Conservation (phyloP, 2,113 vertebrate genomes). For the Sapayoa aenigma region DNA sequence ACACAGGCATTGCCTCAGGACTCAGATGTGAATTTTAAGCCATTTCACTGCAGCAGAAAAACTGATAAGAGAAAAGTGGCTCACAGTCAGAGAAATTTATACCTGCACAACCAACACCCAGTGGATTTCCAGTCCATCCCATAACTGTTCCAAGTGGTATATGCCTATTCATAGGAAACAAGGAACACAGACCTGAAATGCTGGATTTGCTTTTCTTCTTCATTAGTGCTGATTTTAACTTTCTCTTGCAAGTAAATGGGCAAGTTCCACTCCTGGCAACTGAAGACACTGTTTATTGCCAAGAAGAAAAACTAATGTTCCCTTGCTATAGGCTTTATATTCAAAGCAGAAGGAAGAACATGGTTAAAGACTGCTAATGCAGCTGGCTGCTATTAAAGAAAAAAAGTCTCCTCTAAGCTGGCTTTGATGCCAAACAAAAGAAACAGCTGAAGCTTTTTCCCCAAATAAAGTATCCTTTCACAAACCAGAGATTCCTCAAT, state of each 20-base stretch:
- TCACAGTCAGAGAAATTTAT: background rate
- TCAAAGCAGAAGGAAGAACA: conserved; percentile 42
- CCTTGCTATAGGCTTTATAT: conserved; percentile 16
- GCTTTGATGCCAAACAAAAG: conserved; percentile 37
- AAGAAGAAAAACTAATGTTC: background rate
- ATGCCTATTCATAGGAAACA: background rate
- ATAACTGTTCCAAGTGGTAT: background rate
- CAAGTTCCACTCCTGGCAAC: conserved; percentile 14
- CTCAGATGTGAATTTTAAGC: background rate
- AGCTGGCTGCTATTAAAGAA: conserved; percentile 4
- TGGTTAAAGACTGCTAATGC: conserved; percentile 18
- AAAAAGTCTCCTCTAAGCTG: background rate
- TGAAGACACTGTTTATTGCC: background rate
- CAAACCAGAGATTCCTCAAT: background rate
- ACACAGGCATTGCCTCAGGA: background rate
- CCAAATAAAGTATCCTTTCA: background rate
- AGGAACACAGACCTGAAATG: background rate
- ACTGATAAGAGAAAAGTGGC: background rate
- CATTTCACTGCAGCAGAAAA: background rate
- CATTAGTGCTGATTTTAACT: conserved; percentile 23
- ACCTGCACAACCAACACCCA: background rate
- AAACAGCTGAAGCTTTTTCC: conserved; percentile 2
- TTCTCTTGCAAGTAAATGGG: conserved; percentile 16
- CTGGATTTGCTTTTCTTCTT: conserved; percentile 30
- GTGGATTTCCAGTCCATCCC: background rate